phyloP scores from a whole-genome alignment of 2,888 invertebrate genomes.

The Pheosia tremula region DNA sequence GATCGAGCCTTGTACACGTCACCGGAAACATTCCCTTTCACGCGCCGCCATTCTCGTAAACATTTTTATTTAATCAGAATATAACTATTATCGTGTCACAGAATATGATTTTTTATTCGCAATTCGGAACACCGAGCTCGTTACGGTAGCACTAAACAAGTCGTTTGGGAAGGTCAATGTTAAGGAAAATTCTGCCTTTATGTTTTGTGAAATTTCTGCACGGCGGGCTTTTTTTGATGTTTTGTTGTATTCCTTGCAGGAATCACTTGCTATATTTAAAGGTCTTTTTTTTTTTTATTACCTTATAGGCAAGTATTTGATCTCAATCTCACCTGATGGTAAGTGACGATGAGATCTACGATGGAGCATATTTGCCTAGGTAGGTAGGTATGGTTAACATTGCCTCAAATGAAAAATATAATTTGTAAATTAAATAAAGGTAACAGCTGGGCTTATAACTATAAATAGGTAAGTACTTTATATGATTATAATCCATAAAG shows the following conservation, averaged over 20 bases:
- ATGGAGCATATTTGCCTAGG: too few species aligned
- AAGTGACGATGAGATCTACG: too few species aligned
- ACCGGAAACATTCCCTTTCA: slow-evolving; percentile 1
- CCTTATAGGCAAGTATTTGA: too few species aligned
- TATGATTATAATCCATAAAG: too few species aligned
- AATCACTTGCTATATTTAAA: not conserved
- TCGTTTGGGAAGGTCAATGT: not conserved
- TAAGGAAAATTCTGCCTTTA: slow-evolving; percentile 5
- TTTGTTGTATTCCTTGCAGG: not conserved
- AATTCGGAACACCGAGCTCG: not conserved
- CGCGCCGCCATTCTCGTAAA: slow-evolving; percentile 2
- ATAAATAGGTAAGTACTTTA: too few species aligned
- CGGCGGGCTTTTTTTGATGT: not conserved
- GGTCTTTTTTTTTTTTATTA: too few species aligned
- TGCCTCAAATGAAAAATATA: too few species aligned
- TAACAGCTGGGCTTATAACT: too few species aligned
- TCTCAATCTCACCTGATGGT: too few species aligned
- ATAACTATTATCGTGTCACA: slow-evolving; percentile 2
- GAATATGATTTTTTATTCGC: slow-evolving; percentile 4
- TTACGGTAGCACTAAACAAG: not conserved
- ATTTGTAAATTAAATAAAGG: too few species aligned
- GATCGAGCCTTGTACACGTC: not conserved
- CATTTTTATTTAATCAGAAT: slow-evolving; percentile 6
- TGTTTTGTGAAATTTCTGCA: slow-evolving; percentile 9
- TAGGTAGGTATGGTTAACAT: too few species aligned